A percentile compares a stretch with the other conserved stretches of the same genome.
Conservation (phyloP, 2,888 invertebrate genomes). For the Scrobipalpa atriplicella region DNA sequence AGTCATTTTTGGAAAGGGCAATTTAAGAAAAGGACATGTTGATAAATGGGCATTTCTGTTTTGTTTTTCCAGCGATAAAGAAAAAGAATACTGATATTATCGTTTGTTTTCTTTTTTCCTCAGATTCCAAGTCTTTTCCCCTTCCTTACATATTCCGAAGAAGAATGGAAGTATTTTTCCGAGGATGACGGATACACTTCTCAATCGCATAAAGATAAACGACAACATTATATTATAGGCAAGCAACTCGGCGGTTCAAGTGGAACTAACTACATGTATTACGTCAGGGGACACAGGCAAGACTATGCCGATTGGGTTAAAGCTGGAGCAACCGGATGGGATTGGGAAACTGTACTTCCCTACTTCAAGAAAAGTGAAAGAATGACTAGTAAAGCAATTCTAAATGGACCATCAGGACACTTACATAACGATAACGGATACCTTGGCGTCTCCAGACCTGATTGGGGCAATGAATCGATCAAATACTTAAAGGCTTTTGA, state of each 20-base stretch:
- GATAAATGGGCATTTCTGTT: no score
- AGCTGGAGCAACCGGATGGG: slow-evolving; percentile 81
- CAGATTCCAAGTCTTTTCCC: slow-evolving; percentile 19
- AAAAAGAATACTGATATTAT: background rate
- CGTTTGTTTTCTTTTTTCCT: slow-evolving; percentile 33
- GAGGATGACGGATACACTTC: slow-evolving; percentile 41
- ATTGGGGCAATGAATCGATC: slow-evolving; percentile 80
- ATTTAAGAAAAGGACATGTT: no score
- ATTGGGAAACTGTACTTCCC: slow-evolving; percentile 84
- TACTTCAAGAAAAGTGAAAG: slow-evolving; percentile 89
- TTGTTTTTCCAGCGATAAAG: background rate
- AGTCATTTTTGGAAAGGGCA: no score
- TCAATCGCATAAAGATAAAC: slow-evolving; percentile 39
- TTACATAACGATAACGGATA: slow-evolving; percentile 84
- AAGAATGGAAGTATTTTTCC: slow-evolving; percentile 82
- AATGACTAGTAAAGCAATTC: slow-evolving; percentile 62
- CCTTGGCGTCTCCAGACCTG: slow-evolving; percentile 83
- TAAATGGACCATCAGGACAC: slow-evolving; percentile 70
- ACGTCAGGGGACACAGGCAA: slow-evolving; percentile 82
- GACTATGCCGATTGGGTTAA: slow-evolving; percentile 44
- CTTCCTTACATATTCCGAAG: slow-evolving; percentile 17
- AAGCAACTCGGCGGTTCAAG: slow-evolving; percentile 85
- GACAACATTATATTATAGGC: slow-evolving; percentile 75
- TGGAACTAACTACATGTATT: slow-evolving; percentile 84
- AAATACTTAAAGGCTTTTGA: slow-evolving; percentile 84